These are phyloP conservation scores for Nasonovia ribisnigri DNA, from an alignment of 2,888 invertebrate species.

Conservation along the genomic window DNA sequence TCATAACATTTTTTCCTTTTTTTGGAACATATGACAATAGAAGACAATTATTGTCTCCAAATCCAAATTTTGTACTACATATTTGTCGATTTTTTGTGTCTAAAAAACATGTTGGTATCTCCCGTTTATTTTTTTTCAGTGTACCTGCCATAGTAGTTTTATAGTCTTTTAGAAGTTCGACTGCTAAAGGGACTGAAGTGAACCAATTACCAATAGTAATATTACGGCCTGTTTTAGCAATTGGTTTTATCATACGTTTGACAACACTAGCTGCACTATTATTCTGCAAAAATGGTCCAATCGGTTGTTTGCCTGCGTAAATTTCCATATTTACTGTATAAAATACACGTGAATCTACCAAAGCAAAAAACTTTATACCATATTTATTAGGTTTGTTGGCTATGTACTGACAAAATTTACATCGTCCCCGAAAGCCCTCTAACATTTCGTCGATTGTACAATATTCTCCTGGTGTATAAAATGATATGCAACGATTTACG, in stretches of 20 bases:
- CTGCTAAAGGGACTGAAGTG: conserved; percentile 41
- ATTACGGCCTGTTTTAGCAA: conserved; percentile 36
- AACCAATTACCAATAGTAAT: conserved; percentile 60
- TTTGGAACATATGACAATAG: conserved; percentile 68
- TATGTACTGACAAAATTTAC: no score
- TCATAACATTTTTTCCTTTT: conserved; percentile 67
- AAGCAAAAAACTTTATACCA: no score
- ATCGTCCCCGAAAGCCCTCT: no score
- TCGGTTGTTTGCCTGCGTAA: conserved; percentile 30
- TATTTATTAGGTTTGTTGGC: no score
- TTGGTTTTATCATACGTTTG: conserved; percentile 31
- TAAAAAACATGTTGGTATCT: conserved; percentile 69
- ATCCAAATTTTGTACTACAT: conserved; percentile 68
- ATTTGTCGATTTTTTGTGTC: conserved; percentile 66
- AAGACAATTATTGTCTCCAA: conserved; percentile 68
- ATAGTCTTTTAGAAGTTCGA: conserved; percentile 39
- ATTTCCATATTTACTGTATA: conserved; percentile 54
- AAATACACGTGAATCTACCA: conserved; percentile 42
- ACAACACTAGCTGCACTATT: conserved; percentile 48
- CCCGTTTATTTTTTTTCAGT: conserved; percentile 67
- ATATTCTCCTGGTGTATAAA: conserved; percentile 28
- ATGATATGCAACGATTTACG: conserved; percentile 20
- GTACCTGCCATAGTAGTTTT: conserved; percentile 61
- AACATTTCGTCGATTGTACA: conserved; percentile 38
- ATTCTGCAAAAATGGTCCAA: conserved; percentile 12